A percentile compares a stretch with the other conserved stretches of the same genome.
Evolutionary conservation across 2,113 vertebrate genomes (phyloP).

Genomic region (Triplophysa tibetana): DNA sequence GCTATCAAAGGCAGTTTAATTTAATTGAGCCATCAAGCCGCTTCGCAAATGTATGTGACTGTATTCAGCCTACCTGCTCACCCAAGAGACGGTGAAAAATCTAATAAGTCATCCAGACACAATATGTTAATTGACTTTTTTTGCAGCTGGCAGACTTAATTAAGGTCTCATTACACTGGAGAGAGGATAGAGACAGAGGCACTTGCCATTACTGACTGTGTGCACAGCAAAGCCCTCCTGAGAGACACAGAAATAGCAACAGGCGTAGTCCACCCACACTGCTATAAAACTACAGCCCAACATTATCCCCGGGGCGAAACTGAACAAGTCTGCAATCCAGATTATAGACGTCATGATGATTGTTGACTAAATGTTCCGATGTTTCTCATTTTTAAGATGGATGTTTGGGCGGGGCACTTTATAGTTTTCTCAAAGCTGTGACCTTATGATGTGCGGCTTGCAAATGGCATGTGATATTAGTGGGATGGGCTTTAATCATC

Average conservation of each 20-base stretch:
- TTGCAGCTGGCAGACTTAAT: constrained; percentile 59
- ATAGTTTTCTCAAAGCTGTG: too few species aligned
- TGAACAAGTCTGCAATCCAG: neutral
- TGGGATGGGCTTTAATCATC: too few species aligned
- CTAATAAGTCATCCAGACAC: constrained; percentile 59
- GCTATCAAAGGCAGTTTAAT: constrained; percentile 52
- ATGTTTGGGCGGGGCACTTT: too few species aligned
- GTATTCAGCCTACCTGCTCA: constrained; percentile 54
- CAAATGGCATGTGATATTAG: too few species aligned
- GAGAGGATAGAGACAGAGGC: constrained; percentile 40
- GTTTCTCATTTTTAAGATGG: too few species aligned
- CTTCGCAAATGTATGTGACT: constrained; percentile 46
- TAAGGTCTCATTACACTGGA: constrained; percentile 53
- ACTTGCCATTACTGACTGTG: constrained; percentile 43
- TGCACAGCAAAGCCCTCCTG: constrained; percentile 31
- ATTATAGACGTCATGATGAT: neutral
- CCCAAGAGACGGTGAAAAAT: constrained; percentile 51
- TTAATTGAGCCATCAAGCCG: constrained; percentile 54
- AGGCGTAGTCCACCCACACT: constrained; percentile 33
- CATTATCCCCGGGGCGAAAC: constrained; percentile 1
- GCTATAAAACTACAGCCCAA: constrained; percentile 17
- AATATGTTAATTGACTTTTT: constrained; percentile 62
- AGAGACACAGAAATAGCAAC: constrained; percentile 37
- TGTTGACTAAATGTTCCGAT: too few species aligned
- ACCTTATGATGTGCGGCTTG: too few species aligned